Base-by-base conservation (phyloP, 2,888 invertebrate species). In the Hydropsyche betteni region DNA sequence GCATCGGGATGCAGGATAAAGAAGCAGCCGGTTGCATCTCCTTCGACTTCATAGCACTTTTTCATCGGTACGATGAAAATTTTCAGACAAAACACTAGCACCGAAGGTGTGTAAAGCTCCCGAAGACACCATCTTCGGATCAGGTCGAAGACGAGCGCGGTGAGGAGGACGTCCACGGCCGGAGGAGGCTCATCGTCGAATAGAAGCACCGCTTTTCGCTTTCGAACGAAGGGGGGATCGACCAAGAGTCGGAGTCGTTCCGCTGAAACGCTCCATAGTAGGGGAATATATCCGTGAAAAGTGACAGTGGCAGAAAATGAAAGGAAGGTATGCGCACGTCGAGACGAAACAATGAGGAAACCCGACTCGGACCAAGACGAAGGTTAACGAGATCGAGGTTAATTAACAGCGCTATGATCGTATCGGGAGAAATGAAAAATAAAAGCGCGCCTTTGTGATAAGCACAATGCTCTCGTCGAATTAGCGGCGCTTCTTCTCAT, bases 1-100 rank as follows among this genome's bases (percentile, higher is more conserved):
- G 90, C 76, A 75, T 69, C 68, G 77, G 78, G 81, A 88, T 83
- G 80, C 88, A 88, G 77, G 88, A 88, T 75, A 88, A 87, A 34
- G 88, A 88, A 53, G 87, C 83, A 5, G 88, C 88, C 78, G 76
- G 77, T 71, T 79, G 80, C 80, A 80, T 79, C 53, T 10, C 71
- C 10, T 36, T 34, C 51, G 44, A 64, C 44, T 53, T 61, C 53
- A 16, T 34, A 14, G n/a, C 68, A 34, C 24, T 10, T 72, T 36
- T 24, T 24, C 24, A 24, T 24, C 24, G 24, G 2, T 24, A 24
- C 24, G 24, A 24, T 24, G 44, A 44, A 44, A 44, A 44, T 44
- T 44, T 10, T 10, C 44, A 8, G 44, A 16, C 68, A 68, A 34
- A 68, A 36, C 44, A 10, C 10, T 44, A 8, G 6, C 10, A 6